These are phyloP conservation scores for Lasioglossum albipes DNA, from an alignment of 1,140 invertebrate species.

Conservation along the genomic window DNA sequence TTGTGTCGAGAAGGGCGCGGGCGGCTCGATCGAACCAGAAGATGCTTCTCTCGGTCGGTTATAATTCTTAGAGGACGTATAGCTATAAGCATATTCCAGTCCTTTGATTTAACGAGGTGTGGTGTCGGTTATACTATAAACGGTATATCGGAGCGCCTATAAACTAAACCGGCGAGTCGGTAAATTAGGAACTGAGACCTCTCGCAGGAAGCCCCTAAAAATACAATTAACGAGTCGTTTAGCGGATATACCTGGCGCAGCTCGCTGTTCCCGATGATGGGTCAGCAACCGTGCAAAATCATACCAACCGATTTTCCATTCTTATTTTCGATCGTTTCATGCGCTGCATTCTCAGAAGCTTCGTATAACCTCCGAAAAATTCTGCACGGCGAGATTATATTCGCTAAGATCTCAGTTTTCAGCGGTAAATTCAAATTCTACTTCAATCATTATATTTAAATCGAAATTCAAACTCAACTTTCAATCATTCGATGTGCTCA, in stretches of 20 bases:
- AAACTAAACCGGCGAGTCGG: constrained; percentile 74
- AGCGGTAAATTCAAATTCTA: too few species aligned
- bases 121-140: constrained; percentile 75
- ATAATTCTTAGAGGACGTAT: constrained; percentile 67
- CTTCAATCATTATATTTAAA: too few species aligned
- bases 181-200: constrained; percentile 73
- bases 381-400: too few species aligned
- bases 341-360: too few species aligned
- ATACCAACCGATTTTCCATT: constrained; percentile 42
- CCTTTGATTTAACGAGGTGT: constrained; percentile 76
- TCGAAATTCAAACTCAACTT: too few species aligned
- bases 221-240: constrained; percentile 76
- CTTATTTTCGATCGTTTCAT: not conserved
- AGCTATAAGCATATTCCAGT: constrained; percentile 67
- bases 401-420: too few species aligned
- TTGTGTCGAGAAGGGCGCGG: not conserved
- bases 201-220: constrained; percentile 73
- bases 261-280: constrained; percentile 44
- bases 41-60: constrained; percentile 57
- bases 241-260: constrained; percentile 67
- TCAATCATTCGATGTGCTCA: too few species aligned
- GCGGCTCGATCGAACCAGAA: constrained; percentile 38
- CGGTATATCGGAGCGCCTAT: constrained; percentile 72
- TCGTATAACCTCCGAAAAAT: too few species aligned
- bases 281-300: constrained; percentile 46